A percentile compares a stretch with the other conserved stretches of the same genome.
These are phyloP conservation scores for Sesamia inferens DNA, from an alignment of 2,888 invertebrate species.

Conservation along the genomic window DNA sequence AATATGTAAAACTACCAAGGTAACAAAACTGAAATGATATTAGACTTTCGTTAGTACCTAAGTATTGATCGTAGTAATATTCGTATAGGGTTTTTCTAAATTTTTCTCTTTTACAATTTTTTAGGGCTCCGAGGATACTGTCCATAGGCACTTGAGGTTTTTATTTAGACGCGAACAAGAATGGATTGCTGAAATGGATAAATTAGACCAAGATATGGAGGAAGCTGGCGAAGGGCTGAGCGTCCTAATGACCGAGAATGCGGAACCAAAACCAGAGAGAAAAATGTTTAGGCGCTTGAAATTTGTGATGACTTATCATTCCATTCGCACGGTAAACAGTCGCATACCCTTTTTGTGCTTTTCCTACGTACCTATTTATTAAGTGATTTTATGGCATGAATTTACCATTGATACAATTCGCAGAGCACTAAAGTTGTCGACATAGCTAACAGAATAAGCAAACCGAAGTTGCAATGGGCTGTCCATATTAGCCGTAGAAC, in stretches of 20 bases:
- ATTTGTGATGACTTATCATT: conserved; percentile 84
- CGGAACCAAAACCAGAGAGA: conserved; percentile 64
- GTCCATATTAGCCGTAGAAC: too few relatives aligned
- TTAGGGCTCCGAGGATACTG: conserved; percentile 88
- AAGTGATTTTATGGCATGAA: background rate
- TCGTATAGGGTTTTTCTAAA: conserved; percentile 45
- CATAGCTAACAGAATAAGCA: too few relatives aligned
- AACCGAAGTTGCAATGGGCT: too few relatives aligned
- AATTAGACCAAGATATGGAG: conserved; percentile 65
- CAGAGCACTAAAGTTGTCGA: too few relatives aligned
- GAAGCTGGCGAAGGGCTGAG: conserved; percentile 58
- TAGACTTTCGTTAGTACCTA: background rate
- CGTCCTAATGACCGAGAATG: conserved; percentile 61
- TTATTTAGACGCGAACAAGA: conserved; percentile 76
- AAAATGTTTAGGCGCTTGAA: conserved; percentile 82
- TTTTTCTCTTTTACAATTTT: conserved; percentile 2
- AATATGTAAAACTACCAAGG: background rate
- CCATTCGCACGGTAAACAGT: conserved; percentile 79
- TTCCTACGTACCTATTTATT: background rate
- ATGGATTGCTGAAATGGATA: conserved; percentile 74
- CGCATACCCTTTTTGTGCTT: background rate
- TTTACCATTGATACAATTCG: background rate
- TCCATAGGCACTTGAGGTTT: conserved; percentile 83
- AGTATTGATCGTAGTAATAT: conserved; percentile 48
- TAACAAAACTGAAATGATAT: background rate